Evolutionary conservation across 2,113 vertebrate species (phyloP).

Genomic region (Cheilinus undulatus): DNA sequence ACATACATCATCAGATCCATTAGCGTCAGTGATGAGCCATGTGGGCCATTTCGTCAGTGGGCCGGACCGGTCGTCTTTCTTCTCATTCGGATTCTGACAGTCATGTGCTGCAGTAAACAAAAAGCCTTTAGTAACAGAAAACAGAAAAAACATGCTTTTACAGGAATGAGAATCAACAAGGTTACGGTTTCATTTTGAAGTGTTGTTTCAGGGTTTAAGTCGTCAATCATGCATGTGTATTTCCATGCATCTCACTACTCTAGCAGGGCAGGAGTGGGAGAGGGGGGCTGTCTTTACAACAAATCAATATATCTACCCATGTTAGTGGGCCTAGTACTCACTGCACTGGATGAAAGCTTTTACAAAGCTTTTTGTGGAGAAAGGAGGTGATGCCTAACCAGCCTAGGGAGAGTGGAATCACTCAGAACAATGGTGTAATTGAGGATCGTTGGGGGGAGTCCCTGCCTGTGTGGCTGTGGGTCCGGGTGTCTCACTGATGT

Average conservation of each 20-base stretch:
- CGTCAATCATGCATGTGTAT: conserved; percentile 39
- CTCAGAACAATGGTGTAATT: conserved; percentile 83
- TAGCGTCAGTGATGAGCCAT: conserved; percentile 78
- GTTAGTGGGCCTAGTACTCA: conserved; percentile 70
- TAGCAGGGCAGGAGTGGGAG: conserved; percentile 58
- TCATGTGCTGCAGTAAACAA: conserved; percentile 36
- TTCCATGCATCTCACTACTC: conserved; percentile 61
- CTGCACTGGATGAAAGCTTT: conserved; percentile 81
- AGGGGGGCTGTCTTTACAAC: conserved; percentile 61
- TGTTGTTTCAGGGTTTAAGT: conserved; percentile 9
- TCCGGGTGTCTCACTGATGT: conserved; percentile 62
- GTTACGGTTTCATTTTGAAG: conserved; percentile 3
- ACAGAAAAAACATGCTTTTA: background rate
- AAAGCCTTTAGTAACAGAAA: conserved; percentile 24
- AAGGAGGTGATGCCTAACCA: conserved; percentile 71
- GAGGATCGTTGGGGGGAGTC: conserved; percentile 65
- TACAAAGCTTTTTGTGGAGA: conserved; percentile 75
- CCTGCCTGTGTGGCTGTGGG: conserved; percentile 58
- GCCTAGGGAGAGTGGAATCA: conserved; percentile 70
- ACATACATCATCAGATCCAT: conserved; percentile 80
- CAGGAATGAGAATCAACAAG: background rate
- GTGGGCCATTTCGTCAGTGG: conserved; percentile 64
- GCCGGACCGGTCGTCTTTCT: conserved; percentile 42
- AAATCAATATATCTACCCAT: conserved; percentile 85
- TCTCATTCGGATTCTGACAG: conserved; percentile 48